phyloP scores from a whole-genome alignment of 2,113 vertebrate genomes.

The Cyanistes caeruleus region DNA sequence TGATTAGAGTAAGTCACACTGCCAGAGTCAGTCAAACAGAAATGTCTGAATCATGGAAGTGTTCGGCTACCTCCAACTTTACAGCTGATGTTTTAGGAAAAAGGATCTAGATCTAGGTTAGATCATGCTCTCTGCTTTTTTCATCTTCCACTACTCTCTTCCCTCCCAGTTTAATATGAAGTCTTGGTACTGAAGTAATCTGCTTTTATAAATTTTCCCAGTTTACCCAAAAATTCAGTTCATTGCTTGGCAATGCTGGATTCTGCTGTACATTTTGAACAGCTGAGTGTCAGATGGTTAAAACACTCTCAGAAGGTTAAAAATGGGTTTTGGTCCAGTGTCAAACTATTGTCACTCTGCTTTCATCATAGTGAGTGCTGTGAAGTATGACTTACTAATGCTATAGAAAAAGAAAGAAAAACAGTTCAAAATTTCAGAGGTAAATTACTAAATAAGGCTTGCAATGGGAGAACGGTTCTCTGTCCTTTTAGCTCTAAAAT shows the following conservation, averaged over 20 bases:
- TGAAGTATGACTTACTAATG: neutral
- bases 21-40: fast-evolving
- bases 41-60: neutral
- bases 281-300: neutral
- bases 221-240: neutral
- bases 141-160: neutral
- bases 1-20: fast-evolving
- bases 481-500: neutral
- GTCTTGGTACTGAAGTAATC: neutral
- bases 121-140: neutral
- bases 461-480: neutral
- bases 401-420: conserved; percentile 35
- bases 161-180: neutral
- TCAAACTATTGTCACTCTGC: neutral
- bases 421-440: neutral
- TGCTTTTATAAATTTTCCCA: neutral
- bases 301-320: neutral
- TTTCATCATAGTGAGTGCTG: neutral
- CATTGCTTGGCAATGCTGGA: neutral
- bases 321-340: neutral
- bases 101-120: neutral
- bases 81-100: neutral
- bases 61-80: neutral
- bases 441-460: conserved; percentile 49
- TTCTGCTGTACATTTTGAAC: neutral